phyloP scores from a whole-genome alignment of 2,113 vertebrate species.

The Mus musculus region GRCm39 chr3:48920001-48920500 shows the following conservation, averaged over 20 bases:
- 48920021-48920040: fast-evolving
- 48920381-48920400: not conserved
- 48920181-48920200: not conserved
- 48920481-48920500: fast-evolving
- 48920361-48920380: not conserved
- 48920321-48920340: not conserved
- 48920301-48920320: not conserved
- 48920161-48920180: not conserved
- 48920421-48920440: not conserved
- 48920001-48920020: not conserved
- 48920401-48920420: not conserved
- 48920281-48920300: not conserved
- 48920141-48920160: not conserved
- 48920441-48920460: not conserved
- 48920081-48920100: not conserved
- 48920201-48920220: not conserved
- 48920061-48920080: not conserved
- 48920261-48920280: not conserved
- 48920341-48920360: not conserved
- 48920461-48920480: not conserved
- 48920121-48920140: not conserved
- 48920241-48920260: not conserved
- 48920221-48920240: not conserved
- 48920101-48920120: not conserved
- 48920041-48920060: not conserved